Evolutionary conservation across 2,113 vertebrate genomes (phyloP), one percentile per base, ranked within the genome.

Genomic region (Hippolais icterina): DNA sequence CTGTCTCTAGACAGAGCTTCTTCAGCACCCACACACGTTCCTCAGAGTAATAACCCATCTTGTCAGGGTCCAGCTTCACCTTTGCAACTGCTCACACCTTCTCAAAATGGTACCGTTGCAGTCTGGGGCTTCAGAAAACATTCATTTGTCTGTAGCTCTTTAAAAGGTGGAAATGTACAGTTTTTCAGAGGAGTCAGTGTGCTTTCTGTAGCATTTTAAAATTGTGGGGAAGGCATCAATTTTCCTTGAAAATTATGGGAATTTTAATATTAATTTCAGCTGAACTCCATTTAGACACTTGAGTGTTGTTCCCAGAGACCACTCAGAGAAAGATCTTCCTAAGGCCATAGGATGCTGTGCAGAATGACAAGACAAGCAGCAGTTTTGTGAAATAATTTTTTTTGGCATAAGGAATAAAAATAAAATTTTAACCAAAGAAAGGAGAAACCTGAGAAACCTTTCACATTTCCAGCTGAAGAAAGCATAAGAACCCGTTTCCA

Each of bases 11-110:
- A 41, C 28, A 54, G 76, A 85, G 28, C 20, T 90, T 37, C 79
- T 74, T 70, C 80, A 52, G n/a, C 80, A 72, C 12, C 33, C 19
- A 5, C 4, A 1, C 27, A 11, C 0, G 0, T 83, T 68, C 31
- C 79, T 86, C 79, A 50, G 41, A 1, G 0, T 17, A 61, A 78
- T 74, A 92, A 22, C 2, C 29, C 33, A 66, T n/a, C 24, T 46
- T 27, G 10, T 56, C 33, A 42, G 42, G 44, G 12, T 28, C 69
- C 77, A 71, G 17, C 25, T 93, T 68, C 76, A 31, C n/a, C 44
- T 75, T n/a, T 28, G 9, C 56, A 44, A 18, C 64, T 35, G 35
- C 68, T 86, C 47, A 47, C 72, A 56, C 35, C 0, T 53, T 81
- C 68, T 91, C n/a, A 89, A 63, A 56, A 60, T 41, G 8, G 12